Evolutionary conservation across 2,113 vertebrate genomes (phyloP).

Genomic region (Smithornis capensis): DNA sequence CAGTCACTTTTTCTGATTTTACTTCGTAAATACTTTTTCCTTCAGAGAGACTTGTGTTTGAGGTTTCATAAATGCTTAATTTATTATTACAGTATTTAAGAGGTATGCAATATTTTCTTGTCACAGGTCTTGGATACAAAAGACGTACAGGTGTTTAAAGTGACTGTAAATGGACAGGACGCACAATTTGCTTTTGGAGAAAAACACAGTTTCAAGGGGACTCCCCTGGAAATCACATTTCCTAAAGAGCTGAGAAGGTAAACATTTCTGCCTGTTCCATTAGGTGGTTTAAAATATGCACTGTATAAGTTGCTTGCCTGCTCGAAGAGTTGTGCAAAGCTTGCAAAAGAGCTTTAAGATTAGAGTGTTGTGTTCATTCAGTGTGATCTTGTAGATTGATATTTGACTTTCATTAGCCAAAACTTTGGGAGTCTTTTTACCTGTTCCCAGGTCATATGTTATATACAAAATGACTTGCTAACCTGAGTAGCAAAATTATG

Average conservation of each 20-base stretch:
- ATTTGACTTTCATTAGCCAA: neutral
- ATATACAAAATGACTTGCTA: neutral
- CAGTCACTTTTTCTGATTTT: neutral
- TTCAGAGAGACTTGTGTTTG: neutral
- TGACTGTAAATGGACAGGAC: slow-evolving; percentile 82
- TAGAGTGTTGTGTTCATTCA: neutral
- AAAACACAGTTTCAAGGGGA: slow-evolving; percentile 88
- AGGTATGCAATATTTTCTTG: neutral
- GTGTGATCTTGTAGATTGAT: neutral
- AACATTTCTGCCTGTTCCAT: neutral
- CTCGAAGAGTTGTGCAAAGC: neutral
- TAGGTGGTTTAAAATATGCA: neutral
- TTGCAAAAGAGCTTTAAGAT: neutral
- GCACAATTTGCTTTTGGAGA: slow-evolving; percentile 82
- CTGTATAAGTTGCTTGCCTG: neutral
- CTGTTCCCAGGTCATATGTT: rapidly evolving
- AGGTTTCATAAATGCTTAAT: neutral
- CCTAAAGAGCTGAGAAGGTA: slow-evolving; percentile 91
- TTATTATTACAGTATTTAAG: neutral
- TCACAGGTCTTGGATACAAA: slow-evolving; percentile 88
- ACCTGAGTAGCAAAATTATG: rapidly evolving
- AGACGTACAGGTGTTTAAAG: slow-evolving; percentile 83
- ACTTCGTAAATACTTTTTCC: neutral
- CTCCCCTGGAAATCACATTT: slow-evolving; percentile 84
- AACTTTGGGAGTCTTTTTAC: neutral